These are phyloP conservation scores for Gerosis bhagava DNA, from an alignment of 2,888 invertebrate species.

Conservation along the genomic window DNA sequence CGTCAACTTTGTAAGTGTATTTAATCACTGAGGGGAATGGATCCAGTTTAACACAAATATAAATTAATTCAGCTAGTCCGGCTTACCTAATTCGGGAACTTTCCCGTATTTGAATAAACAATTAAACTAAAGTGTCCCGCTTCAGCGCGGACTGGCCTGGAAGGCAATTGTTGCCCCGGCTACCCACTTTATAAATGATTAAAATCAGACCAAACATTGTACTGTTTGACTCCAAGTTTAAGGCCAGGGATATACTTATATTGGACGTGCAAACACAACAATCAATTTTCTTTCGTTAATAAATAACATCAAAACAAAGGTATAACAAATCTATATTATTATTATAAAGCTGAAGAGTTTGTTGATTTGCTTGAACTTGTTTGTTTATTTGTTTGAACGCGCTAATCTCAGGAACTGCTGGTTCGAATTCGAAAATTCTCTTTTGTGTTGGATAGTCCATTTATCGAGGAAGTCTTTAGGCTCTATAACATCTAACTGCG, in stretches of 20 bases:
- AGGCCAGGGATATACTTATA: conserved; percentile 3
- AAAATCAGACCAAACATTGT: conserved; percentile 20
- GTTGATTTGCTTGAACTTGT: too few relatives aligned
- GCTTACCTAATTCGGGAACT: conserved; percentile 75
- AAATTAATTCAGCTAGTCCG: conserved; percentile 76
- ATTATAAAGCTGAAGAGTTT: too few relatives aligned
- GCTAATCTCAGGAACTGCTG: too few relatives aligned
- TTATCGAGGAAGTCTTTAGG: too few relatives aligned
- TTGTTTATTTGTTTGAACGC: too few relatives aligned
- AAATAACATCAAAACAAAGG: too few relatives aligned
- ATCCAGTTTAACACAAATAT: conserved; percentile 78
- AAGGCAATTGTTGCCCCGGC: conserved; percentile 24
- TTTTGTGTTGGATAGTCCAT: too few relatives aligned
- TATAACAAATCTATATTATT: too few relatives aligned
- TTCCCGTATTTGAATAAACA: conserved; percentile 74
- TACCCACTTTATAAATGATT: conserved; percentile 24
- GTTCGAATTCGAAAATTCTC: too few relatives aligned
- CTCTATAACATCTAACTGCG: too few relatives aligned
- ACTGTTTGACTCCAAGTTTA: conserved; percentile 26
- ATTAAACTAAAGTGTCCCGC: conserved; percentile 64
- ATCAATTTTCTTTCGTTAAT: too few relatives aligned
- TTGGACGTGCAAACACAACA: conserved; percentile 3
- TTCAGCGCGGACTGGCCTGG: conserved; percentile 25
- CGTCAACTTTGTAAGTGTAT: conserved; percentile 61
- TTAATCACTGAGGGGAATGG: conserved; percentile 75